Base-by-base conservation (phyloP, 2,797 vertebrate genomes). In the Percopsis omiscomaycus region DNA sequence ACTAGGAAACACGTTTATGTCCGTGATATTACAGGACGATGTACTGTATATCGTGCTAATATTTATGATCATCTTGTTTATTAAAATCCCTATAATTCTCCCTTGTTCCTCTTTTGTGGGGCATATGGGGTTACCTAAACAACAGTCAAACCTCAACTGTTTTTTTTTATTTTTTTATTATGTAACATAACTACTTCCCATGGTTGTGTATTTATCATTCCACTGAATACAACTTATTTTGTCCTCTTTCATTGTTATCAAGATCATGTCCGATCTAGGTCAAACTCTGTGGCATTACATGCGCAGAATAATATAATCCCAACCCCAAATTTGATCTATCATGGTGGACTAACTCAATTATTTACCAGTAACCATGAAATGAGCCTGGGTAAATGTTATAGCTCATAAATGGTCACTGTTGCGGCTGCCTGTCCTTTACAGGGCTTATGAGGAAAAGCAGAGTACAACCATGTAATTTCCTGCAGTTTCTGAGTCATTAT, bases 401-500 rank as follows among this genome's bases (percentile, higher is more conserved):
- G 64, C 10, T 66, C 50, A 50, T n/a, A 27, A n/a, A 29, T 50
- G 46, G 66, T 74, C 53, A 48, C 45, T 9, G 29, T 42, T 72
- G 16, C 57, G 16, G 47, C 68, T 42, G 61, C 54, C 22, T 50
- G 57, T 54, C 68, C 63, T 68, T 70, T 63, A 69, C 55, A 9
- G 68, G 75, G 79, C 64, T 72, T 58, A 72, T 0, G 61, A 67
- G 77, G 68, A 77, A 66, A 60, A 32, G 57, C 56, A 62, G 28
- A 73, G 56, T 32, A 55, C 64, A 55, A 61, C 53, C 68, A 51
- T 74, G 55, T 71, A n/a, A 84, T 84, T 80, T 79, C 5, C 3
- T 49, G 58, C 64, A 10, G 71, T 78, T 69, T 67, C 64, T 69
- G 73, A 79, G 64, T 68, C 72, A 68, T 87, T 79, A 73, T 66